Evolutionary conservation across 2,888 invertebrate genomes (phyloP), one percentile per base, ranked within the genome.

Genomic region (Athalia rosae): DNA sequence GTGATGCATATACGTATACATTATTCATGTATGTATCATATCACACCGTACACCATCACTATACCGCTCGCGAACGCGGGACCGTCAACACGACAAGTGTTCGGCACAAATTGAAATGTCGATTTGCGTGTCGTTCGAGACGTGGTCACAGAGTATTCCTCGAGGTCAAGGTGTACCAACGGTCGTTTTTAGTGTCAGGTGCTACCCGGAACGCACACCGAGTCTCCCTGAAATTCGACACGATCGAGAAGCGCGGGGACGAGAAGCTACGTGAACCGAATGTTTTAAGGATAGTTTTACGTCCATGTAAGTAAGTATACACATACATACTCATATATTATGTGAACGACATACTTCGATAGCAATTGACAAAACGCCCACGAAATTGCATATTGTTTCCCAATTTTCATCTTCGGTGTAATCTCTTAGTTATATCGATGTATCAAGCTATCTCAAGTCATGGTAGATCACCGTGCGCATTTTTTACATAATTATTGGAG

Each of bases 81-180:
- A 58, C 71, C 71, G 71, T 58, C 71, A 71, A 71, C 58, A 58
- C 71, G 71, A 71, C 71, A 71, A 71, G 58, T 71, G 71, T 71
- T 58, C n/a, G 58, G 71, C 56, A 58, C 71, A 58, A 71, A 71
- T 71, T 71, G 71, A 71, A 71, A 71, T 58, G 71, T 71, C 71
- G 45, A 56, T 71, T 71, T 71, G 71, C 71, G 58, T 71, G 45
- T 45, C 71, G 56, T 58, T 71, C 43, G 43, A 58, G 58, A 71
- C 56, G 45, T 58, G 71, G 41, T 43, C 56, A 71, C 45, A 56
- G 13, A 71, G 71, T 45, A 28, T 71, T 13, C 28, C 58, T 13
- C 13, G 71, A 71, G 71, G 71, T 71, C 71, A 71, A 71, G 71
- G 58, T 58, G 58, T 28, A 28, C 45, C 71, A 58, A 71, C 56